Evolutionary conservation across 1,140 invertebrate genomes (phyloP).

Genomic region (Ylistrum balloti): DNA sequence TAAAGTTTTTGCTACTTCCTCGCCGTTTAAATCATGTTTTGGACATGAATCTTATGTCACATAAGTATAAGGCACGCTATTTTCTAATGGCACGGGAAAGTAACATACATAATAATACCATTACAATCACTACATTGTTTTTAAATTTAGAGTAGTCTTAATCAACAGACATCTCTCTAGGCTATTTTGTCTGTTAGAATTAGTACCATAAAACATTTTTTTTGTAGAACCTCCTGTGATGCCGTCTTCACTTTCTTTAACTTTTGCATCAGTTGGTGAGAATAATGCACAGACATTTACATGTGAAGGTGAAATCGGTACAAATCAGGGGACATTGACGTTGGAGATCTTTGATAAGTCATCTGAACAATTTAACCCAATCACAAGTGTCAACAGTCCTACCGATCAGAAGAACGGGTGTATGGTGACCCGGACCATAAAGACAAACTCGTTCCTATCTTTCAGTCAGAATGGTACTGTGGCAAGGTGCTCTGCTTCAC

Average conservation of each 20-base stretch:
- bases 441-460: background rate
- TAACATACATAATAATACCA: too few relatives aligned
- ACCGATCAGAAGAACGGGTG: background rate
- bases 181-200: too few relatives aligned
- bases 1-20: too few relatives aligned
- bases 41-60: too few relatives aligned
- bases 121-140: too few relatives aligned
- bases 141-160: too few relatives aligned
- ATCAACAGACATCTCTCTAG: too few relatives aligned
- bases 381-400: background rate
- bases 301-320: conserved; percentile 17
- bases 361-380: background rate
- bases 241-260: background rate
- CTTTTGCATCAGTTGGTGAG: background rate
- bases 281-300: background rate
- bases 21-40: too few relatives aligned
- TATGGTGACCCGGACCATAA: background rate
- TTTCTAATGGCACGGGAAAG: too few relatives aligned
- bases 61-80: too few relatives aligned
- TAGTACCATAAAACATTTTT: too few relatives aligned
- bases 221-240: too few relatives aligned
- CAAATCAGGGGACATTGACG: background rate
- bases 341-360: background rate
- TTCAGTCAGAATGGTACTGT: background rate
- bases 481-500: background rate